These are phyloP conservation scores for Pitta sordida DNA, from an alignment of 2,113 vertebrate species.

Conservation along the genomic window DNA sequence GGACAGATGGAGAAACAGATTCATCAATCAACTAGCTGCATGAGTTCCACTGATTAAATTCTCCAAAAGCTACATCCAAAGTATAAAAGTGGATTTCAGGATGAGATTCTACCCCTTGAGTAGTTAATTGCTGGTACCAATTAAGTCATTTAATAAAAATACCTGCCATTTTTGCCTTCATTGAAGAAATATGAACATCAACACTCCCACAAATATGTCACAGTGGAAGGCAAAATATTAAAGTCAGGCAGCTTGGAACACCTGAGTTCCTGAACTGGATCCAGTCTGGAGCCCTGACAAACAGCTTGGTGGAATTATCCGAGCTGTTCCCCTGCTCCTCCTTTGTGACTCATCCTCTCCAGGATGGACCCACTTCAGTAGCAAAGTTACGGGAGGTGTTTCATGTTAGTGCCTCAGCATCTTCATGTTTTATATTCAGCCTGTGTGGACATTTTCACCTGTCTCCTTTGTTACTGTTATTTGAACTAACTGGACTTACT, in stretches of 20 bases:
- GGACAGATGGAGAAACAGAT: conserved; percentile 46
- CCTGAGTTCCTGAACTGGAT: background rate
- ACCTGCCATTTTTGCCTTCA: background rate
- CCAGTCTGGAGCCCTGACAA: background rate
- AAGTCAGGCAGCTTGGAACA: background rate
- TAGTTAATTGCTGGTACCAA: background rate
- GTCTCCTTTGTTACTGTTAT: background rate
- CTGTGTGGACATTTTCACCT: background rate
- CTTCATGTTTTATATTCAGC: background rate
- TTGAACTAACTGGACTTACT: background rate
- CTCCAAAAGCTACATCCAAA: background rate
- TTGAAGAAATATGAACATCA: background rate
- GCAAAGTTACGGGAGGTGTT: background rate
- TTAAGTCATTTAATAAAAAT: background rate
- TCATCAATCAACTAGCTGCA: conserved; percentile 24
- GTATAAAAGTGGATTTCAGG: background rate
- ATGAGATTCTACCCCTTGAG: background rate
- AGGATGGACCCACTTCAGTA: background rate
- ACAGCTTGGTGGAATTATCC: background rate
- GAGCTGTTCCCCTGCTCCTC: background rate
- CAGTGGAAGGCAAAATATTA: background rate
- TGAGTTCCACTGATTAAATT: background rate
- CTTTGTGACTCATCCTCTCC: background rate
- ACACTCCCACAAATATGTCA: background rate
- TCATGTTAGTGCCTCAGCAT: background rate